Conservation (phyloP, 2,888 invertebrate species). For the Omphaloscelis lunosa region DNA sequence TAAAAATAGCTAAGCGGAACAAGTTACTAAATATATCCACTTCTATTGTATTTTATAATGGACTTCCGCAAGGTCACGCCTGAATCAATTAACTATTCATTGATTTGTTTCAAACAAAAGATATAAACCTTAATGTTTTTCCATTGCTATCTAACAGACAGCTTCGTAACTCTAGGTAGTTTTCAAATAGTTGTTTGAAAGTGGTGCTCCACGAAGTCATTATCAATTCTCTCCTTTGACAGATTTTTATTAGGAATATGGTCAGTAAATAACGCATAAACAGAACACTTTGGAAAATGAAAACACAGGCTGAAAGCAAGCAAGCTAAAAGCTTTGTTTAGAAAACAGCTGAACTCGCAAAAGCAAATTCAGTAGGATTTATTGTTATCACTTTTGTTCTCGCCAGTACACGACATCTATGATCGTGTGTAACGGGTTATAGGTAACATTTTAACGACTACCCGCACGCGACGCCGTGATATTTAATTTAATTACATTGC, state of each 20-base stretch:
- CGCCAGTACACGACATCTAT: constrained; percentile 48
- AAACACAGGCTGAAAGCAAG: neutral
- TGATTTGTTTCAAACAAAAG: neutral
- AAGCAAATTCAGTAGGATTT: neutral
- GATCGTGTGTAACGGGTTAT: constrained; percentile 64
- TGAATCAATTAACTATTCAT: too few species aligned
- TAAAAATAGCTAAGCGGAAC: too few species aligned
- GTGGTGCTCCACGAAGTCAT: neutral
- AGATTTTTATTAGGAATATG: neutral
- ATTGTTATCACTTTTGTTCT: constrained; percentile 31
- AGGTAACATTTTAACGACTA: constrained; percentile 56
- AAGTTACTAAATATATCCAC: too few species aligned
- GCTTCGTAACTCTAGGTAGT: neutral
- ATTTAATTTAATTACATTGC: constrained; percentile 66
- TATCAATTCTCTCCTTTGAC: neutral
- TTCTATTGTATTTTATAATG: too few species aligned
- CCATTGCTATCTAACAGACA: neutral
- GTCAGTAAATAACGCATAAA: neutral
- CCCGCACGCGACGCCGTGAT: constrained; percentile 62
- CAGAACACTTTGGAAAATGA: neutral
- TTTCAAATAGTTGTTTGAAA: neutral
- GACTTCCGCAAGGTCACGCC: too few species aligned
- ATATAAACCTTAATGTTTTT: neutral
- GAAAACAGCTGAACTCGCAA: constrained; percentile 22
- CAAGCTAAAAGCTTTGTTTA: neutral